Base-by-base conservation (phyloP, 2,797 vertebrate genomes). In the Paguma larvata region DNA sequence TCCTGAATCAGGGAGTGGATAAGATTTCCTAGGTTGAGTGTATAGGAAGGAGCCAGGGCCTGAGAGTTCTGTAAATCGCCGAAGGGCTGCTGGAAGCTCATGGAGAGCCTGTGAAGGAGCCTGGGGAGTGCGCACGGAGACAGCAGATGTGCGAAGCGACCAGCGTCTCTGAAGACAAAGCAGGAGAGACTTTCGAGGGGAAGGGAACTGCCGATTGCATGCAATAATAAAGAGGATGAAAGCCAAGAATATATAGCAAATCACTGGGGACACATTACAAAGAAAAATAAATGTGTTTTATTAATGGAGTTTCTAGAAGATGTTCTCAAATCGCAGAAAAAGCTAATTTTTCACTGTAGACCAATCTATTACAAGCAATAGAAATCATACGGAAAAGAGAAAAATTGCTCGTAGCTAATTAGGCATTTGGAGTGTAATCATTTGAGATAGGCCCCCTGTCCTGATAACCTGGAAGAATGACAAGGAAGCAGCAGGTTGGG, bases 241-340 rank as follows among this genome's bases (percentile, higher is more conserved):
- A 85, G 51, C 46, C 79, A 70, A 63, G 83, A n/a, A 80, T 53
- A 44, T 46, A 48, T 21, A 63, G 27, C 72, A 87, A 77, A 77
- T 30, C 53, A 63, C 10, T 44, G 11, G 10, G 15, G 44, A 63
- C 34, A n/a, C 2, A 30, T 70, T 3, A 15, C 73, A 82, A 77
- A 82, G 18, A 75, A 84, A 96, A 82, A 73, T 56, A 91, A 77
- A 53, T 65, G 27, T 84, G 32, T 83, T 89, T 86, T 79, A 77
- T 56, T 48, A 46, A 53, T 75, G 59, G 12, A 59, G 19, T 89
- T 89, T 96, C 23, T 95, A 91, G 53, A 96, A 5, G 44, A 41
- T 63, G 5, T 85, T 86, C 68, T 91, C n/a, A 82, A 59, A 87
- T 85, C 25, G 91, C 34, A 85, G n/a, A 73, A 11, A 89, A 59